Conservation (phyloP, 2,888 invertebrate genomes). For the Stenurella melanura region DNA sequence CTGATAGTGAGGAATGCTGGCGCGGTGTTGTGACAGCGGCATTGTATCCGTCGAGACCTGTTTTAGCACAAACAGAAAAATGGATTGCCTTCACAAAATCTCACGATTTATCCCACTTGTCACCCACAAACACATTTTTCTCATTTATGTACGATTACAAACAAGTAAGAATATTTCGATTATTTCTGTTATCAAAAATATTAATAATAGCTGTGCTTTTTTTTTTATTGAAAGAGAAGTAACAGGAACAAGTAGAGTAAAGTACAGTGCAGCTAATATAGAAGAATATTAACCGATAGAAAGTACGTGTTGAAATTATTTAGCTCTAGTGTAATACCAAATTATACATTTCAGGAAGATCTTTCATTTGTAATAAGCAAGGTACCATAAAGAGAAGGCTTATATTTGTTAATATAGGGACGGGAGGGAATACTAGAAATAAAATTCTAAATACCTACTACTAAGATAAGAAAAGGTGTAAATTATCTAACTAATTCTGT, state of each 20-base stretch:
- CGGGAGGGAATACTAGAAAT: too few relatives aligned
- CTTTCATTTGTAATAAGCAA: too few relatives aligned
- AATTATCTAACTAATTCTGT: too few relatives aligned
- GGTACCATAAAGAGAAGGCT: too few relatives aligned
- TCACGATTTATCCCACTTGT: background rate
- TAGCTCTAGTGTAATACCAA: too few relatives aligned
- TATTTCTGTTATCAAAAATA: background rate
- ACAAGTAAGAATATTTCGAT: background rate
- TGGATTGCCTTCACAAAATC: background rate
- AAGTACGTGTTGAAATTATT: too few relatives aligned
- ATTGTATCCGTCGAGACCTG: background rate
- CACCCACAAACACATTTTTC: background rate
- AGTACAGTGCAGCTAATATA: too few relatives aligned
- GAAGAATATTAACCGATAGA: too few relatives aligned
- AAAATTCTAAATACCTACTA: too few relatives aligned
- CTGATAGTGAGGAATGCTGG: constrained; percentile 6
- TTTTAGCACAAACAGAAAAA: background rate
- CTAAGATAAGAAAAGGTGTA: too few relatives aligned
- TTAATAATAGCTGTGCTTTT: background rate
- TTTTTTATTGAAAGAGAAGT: background rate
- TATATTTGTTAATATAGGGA: too few relatives aligned
- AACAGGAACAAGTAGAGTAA: background rate
- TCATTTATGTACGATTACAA: background rate
- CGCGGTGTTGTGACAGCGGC: background rate
- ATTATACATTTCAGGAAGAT: too few relatives aligned